phyloP scores from a whole-genome alignment of 2,797 vertebrate genomes.

The Peromyscus eremicus region DNA sequence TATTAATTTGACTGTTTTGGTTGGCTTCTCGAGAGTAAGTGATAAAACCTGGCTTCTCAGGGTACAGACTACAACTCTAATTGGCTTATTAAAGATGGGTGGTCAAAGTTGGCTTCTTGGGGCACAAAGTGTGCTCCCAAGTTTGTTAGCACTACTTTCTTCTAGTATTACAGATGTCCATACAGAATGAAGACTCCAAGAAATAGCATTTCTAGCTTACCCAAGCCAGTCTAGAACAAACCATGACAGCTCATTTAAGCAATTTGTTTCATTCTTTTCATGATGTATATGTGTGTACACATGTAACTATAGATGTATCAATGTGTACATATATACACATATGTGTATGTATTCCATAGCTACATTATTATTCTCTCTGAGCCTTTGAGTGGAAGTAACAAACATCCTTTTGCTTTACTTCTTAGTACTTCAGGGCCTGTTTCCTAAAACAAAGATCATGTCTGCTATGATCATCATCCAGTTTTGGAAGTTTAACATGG shows the following conservation, averaged over 20 bases:
- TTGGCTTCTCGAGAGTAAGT: neutral
- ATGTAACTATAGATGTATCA: neutral
- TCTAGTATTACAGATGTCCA: neutral
- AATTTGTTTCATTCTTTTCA: neutral
- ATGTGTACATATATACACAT: neutral
- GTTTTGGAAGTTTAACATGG: neutral
- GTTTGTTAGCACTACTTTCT: neutral
- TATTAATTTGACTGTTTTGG: neutral
- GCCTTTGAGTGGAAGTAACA: neutral
- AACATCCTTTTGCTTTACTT: neutral
- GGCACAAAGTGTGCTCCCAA: neutral
- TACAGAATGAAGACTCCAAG: neutral
- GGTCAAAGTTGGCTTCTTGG: neutral
- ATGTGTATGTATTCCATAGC: neutral
- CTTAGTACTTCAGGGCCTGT: neutral
- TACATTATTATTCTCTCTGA: neutral
- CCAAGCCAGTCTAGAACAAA: neutral
- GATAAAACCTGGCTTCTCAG: neutral
- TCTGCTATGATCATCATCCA: neutral
- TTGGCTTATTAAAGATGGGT: neutral
- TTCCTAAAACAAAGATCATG: conserved; percentile 13
- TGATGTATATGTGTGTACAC: neutral
- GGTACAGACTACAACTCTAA: neutral
- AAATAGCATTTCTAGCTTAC: neutral
- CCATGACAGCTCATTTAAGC: neutral